Evolutionary conservation across 2,797 vertebrate genomes (phyloP), one percentile per base, ranked within the genome.

Genomic region (Megalops cyprinoides): DNA sequence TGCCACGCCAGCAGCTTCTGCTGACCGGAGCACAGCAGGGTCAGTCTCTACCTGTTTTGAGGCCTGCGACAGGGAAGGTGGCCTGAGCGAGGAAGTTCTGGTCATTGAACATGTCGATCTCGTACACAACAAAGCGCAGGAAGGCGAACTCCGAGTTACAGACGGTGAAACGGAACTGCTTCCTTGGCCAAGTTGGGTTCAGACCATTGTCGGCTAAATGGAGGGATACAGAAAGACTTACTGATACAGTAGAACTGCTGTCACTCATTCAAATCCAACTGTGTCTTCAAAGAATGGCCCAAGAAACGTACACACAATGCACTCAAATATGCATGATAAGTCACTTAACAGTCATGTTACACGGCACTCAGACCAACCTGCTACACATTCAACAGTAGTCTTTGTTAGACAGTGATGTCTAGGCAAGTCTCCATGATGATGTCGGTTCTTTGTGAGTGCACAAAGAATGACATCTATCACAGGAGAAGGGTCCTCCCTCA

Each of bases 101-200:
- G 5, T 99, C 98, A 0, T 92, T 99, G 92, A 99, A 99, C 96
- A 99, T 99, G 93, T 99, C 98, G n/a, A 99, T 98, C 88, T 99
- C 98, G 0, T 99, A 98, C 2, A 99, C 98, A 86, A 96, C 98
- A 0, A 99, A 99, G 82, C 98, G 96, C 44, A 99, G 92, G 90
- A 97, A 99, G 82, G 97, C 95, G 14, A 99, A 98, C 37, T 97
- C 94, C 0, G 97, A 96, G 90, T 99, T 99, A 88, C 90, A 93
- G 82, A 99, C 94, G 23, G 93, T 93, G 90, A 99, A 99, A 80
- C 95, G 94, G 93, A 98, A 98, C 1, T 94, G 85, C 91, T 99
- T 98, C 25, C 92, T 89, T 0, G 95, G 94, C 98, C 98, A 99
- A 0, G 96, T 93, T 3, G 98, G 98, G 87, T 99, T 99, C 88